Conservation (phyloP, 2,797 vertebrate genomes). For the Balearica regulorum region DNA sequence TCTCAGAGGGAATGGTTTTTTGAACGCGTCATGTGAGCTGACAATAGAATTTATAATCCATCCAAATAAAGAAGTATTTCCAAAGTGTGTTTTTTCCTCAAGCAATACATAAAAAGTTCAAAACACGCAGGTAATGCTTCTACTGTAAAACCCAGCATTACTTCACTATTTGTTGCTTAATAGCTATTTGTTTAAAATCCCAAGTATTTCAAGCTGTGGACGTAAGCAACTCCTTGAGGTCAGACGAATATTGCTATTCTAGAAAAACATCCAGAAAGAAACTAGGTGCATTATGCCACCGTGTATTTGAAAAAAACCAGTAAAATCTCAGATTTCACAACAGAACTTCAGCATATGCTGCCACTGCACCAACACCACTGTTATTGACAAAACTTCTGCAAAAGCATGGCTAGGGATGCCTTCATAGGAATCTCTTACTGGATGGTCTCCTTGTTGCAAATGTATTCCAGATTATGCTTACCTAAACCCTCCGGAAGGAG, state of each 20-base stretch:
- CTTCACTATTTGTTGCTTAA: neutral
- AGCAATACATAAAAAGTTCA: neutral
- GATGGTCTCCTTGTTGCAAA: neutral
- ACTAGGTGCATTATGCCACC: neutral
- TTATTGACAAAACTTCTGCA: neutral
- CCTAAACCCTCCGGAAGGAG: conserved; percentile 90
- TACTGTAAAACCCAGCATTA: neutral
- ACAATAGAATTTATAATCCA: neutral
- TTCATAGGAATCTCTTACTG: neutral
- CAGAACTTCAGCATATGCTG: neutral
- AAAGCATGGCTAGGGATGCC: neutral
- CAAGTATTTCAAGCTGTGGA: neutral
- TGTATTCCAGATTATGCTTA: conserved; percentile 45
- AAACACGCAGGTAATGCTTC: neutral
- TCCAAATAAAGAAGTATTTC: neutral
- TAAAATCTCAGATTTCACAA: neutral
- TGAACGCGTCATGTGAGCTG: neutral
- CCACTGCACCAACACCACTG: neutral
- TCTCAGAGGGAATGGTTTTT: neutral
- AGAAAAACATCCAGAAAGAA: neutral
- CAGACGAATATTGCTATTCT: neutral
- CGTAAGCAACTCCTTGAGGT: neutral
- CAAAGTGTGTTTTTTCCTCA: neutral
- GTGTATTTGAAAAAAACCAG: neutral
- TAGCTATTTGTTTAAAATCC: neutral